Evolutionary conservation across 2,888 invertebrate genomes (phyloP).

Genomic region (Fragum whitleyi): DNA sequence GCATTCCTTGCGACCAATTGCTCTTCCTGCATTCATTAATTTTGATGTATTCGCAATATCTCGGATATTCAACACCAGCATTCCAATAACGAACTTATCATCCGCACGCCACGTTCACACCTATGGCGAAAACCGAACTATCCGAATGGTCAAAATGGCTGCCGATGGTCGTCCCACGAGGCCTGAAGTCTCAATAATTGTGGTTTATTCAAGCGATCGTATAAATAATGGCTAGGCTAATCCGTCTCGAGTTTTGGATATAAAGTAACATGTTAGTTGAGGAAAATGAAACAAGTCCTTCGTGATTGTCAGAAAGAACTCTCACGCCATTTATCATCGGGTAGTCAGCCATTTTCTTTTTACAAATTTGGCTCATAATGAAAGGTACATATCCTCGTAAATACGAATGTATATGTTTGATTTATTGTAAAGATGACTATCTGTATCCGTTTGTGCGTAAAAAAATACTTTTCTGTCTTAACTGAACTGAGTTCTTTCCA

Average conservation of each 20-base stretch:
- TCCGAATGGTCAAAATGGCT: conserved; percentile 42
- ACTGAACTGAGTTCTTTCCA: too few relatives aligned
- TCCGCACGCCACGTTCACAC: conserved; percentile 33
- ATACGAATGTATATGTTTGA: neutral
- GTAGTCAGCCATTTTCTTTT: neutral
- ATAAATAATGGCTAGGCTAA: conserved; percentile 36
- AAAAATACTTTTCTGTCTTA: too few relatives aligned
- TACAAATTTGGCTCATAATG: neutral
- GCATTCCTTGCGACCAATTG: conserved; percentile 15
- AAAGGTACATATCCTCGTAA: neutral
- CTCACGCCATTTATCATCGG: conserved; percentile 21
- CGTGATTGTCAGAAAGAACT: conserved; percentile 30
- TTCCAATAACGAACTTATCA: conserved; percentile 30
- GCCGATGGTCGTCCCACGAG: conserved; percentile 13
- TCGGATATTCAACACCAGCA: conserved; percentile 31
- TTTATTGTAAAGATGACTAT: too few relatives aligned
- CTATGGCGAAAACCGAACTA: conserved; percentile 22
- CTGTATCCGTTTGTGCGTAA: too few relatives aligned
- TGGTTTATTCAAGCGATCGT: conserved; percentile 16
- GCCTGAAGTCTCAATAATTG: conserved; percentile 26
- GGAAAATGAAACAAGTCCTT: conserved; percentile 2
- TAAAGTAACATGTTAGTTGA: conserved; percentile 36
- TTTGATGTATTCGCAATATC: conserved; percentile 37
- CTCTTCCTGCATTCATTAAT: conserved; percentile 37
- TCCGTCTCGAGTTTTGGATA: conserved; percentile 35